Conservation (phyloP, 2,888 invertebrate genomes). For the Stegophylla sp. region DNA sequence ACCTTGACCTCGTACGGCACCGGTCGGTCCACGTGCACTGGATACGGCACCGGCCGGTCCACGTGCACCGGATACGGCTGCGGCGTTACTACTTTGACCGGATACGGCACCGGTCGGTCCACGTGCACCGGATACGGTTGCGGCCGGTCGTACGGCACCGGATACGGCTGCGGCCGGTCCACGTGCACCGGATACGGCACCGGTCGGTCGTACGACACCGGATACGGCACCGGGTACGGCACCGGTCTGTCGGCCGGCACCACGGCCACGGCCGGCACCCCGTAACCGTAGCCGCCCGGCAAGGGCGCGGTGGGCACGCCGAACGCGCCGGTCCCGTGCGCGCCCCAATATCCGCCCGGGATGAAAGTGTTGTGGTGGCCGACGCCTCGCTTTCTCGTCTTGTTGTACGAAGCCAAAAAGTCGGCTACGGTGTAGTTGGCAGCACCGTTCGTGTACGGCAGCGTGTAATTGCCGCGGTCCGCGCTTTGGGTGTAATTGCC, state of each 20-base stretch:
- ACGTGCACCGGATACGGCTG: conserved; percentile 19
- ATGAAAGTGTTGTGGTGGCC: conserved; percentile 33
- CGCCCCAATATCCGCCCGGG: conserved; percentile 36
- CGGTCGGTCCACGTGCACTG: conserved; percentile 61
- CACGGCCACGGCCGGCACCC: conserved; percentile 1
- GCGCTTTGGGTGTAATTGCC: too few species aligned
- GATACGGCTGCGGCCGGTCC: conserved; percentile 31
- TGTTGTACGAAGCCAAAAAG: too few species aligned
- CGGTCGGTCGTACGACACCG: conserved; percentile 18
- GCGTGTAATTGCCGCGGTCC: too few species aligned
- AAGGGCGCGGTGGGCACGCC: conserved; percentile 43
- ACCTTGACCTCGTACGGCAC: conserved; percentile 60
- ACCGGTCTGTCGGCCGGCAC: conserved; percentile 26
- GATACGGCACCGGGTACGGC: conserved; percentile 47
- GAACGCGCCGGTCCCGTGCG: conserved; percentile 18
- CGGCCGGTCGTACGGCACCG: conserved; percentile 34
- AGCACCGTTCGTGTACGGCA: neutral
- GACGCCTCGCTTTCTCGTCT: conserved; percentile 17
- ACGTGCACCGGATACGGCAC: conserved; percentile 36
- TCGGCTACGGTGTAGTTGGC: neutral
- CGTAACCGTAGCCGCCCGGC: conserved; percentile 3
- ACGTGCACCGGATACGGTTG: conserved; percentile 59
- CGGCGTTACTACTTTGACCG: conserved; percentile 62
- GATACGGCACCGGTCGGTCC: conserved; percentile 61
- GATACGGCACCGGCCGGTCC: conserved; percentile 61